Evolutionary conservation across 2,113 vertebrate species (phyloP).

Genomic region (Sinocyclocheilus grahami): DNA sequence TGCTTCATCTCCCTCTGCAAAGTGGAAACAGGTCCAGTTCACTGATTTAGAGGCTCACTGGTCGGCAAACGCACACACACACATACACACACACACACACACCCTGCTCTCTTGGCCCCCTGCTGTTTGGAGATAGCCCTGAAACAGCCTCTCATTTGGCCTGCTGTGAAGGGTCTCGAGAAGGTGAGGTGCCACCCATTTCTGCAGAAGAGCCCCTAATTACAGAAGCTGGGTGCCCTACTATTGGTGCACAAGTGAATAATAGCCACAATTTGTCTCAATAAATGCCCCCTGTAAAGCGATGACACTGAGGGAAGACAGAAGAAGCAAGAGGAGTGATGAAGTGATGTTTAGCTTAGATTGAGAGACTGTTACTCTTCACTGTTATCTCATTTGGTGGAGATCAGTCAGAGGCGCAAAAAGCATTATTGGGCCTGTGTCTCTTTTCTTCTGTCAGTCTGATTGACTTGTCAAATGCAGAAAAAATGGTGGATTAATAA

Average conservation of each 20-base stretch:
- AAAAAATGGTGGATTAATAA: background rate
- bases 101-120: background rate
- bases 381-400: background rate
- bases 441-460: background rate
- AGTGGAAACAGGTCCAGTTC: conserved; percentile 32
- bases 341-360: conserved; percentile 20
- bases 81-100: background rate
- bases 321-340: background rate
- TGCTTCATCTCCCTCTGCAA: conserved; percentile 47
- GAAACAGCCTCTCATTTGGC: conserved; percentile 35
- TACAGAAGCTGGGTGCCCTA: conserved; percentile 27
- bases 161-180: conserved; percentile 14
- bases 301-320: conserved; percentile 13
- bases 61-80: background rate
- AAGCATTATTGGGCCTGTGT: background rate
- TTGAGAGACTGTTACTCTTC: conserved; percentile 14
- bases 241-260: conserved; percentile 22
- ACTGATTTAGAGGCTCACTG: conserved; percentile 51
- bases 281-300: background rate
- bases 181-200: conserved; percentile 13
- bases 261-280: conserved; percentile 28
- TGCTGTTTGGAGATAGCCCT: conserved; percentile 36
- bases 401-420: background rate
- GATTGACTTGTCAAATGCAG: background rate
- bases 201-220: conserved; percentile 26